Evolutionary conservation across 35 echinoderm and acorn worm species (phyloP).

Genomic region (Hemicentrotus pulcherrimus): DNA sequence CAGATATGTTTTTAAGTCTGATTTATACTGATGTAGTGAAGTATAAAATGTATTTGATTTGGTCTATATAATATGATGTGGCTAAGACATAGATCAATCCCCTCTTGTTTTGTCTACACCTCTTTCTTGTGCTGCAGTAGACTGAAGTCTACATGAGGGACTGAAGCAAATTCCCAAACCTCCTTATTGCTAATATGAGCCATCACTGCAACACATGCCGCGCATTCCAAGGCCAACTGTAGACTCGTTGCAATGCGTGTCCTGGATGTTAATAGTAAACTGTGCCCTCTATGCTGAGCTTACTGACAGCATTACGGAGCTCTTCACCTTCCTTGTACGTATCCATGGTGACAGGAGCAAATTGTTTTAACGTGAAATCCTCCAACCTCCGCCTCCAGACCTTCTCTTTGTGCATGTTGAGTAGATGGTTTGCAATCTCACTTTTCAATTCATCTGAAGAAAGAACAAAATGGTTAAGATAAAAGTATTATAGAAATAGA

Average conservation of each 20-base stretch:
- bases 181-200: background rate
- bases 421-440: constrained; percentile 54
- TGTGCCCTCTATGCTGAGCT: constrained; percentile 61
- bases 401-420: constrained; percentile 70
- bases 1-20: too few species aligned
- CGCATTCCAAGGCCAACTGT: background rate
- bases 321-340: constrained; percentile 58
- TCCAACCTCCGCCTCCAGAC: constrained; percentile 60
- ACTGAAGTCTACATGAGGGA: background rate
- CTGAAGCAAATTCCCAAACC: background rate
- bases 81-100: background rate
- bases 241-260: background rate
- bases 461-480: background rate
- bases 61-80: background rate
- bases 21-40: too few species aligned
- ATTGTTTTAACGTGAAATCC: constrained; percentile 65
- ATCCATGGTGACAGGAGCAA: constrained; percentile 58
- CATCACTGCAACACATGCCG: background rate
- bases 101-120: background rate
- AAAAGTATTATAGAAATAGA: background rate
- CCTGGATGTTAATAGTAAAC: constrained; percentile 68
- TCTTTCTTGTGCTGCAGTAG: background rate
- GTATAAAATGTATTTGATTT: background rate
- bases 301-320: constrained; percentile 57
- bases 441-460: constrained; percentile 69